Evolutionary conservation across 2,888 invertebrate genomes (phyloP).

Genomic region (Rotaria macrura): DNA sequence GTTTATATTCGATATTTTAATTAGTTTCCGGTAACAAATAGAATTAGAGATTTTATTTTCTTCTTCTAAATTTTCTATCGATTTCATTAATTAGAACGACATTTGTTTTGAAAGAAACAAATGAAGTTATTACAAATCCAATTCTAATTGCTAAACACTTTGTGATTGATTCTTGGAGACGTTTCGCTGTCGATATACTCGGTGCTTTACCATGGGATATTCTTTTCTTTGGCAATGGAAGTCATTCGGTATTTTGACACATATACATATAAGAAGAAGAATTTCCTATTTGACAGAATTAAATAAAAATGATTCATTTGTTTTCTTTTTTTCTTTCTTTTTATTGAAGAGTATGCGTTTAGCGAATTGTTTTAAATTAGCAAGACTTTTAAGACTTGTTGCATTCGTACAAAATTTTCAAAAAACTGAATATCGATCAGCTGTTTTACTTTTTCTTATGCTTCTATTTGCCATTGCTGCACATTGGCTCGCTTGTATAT

Average conservation of each 20-base stretch:
- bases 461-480: conserved; percentile 48
- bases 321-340: no score
- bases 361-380: background rate
- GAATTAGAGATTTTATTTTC: background rate
- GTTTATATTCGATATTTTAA: conserved; percentile 50
- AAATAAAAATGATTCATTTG: no score
- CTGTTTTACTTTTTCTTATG: conserved; percentile 48
- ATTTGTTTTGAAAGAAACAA: conserved; percentile 43
- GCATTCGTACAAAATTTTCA: conserved; percentile 42
- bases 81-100: conserved; percentile 41
- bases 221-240: conserved; percentile 58
- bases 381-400: conserved; percentile 45
- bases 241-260: conserved; percentile 42
- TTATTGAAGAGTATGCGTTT: background rate
- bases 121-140: conserved; percentile 48
- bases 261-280: background rate
- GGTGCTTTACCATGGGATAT: conserved; percentile 97
- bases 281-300: no score
- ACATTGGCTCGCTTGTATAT: conserved; percentile 50
- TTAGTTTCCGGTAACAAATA: conserved; percentile 42
- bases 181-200: conserved; percentile 95
- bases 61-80: background rate
- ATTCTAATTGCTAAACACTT: conserved; percentile 49
- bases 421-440: conserved; percentile 47
- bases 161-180: conserved; percentile 54